A percentile compares a stretch with the other conserved stretches of the same genome.
Evolutionary conservation across 1,140 invertebrate species (phyloP).

Genomic region (Heliconius himera): DNA sequence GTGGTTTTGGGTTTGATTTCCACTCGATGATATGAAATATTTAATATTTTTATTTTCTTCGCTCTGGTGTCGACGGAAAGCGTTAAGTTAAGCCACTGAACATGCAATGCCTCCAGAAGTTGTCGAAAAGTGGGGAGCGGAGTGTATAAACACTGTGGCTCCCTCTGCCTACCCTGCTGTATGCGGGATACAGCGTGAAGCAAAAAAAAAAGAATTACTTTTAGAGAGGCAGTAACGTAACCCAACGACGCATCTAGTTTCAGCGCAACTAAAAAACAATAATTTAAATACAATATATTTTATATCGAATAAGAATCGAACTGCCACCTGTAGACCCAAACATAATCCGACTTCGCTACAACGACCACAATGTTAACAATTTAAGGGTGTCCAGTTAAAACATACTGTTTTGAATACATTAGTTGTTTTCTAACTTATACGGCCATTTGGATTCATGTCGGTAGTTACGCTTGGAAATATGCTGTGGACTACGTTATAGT

Average conservation of each 20-base stretch:
- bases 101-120: too few species aligned
- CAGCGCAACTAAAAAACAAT: too few species aligned
- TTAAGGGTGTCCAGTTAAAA: conserved; percentile 33
- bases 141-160: too few species aligned
- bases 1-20: too few species aligned
- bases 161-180: too few species aligned
- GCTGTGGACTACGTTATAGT: conserved; percentile 38
- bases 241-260: background rate
- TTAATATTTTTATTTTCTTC: too few species aligned
- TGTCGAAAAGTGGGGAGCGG: too few species aligned
- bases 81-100: too few species aligned
- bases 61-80: too few species aligned
- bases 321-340: background rate
- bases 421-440: conserved; percentile 38
- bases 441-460: conserved; percentile 34
- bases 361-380: conserved; percentile 18
- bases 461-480: conserved; percentile 39
- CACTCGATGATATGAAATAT: too few species aligned
- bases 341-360: background rate
- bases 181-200: too few species aligned
- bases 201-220: too few species aligned
- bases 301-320: background rate
- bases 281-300: background rate
- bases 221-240: background rate
- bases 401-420: conserved; percentile 34